Conservation (phyloP, 2,888 invertebrate genomes). For the Cantharis lateralis region DNA sequence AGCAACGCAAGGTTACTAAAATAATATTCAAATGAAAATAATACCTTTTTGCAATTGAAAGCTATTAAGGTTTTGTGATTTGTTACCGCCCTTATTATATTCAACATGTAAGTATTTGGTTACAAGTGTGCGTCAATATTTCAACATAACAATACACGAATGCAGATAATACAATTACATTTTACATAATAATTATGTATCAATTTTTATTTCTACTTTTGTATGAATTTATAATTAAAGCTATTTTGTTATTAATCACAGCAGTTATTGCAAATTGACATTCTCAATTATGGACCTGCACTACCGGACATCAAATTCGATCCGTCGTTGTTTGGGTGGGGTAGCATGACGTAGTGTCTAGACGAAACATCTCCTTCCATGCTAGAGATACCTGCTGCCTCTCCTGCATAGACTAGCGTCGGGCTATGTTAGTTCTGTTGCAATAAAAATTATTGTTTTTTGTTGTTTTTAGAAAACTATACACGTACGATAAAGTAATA, state of each 20-base stretch:
- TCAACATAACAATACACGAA: too few relatives aligned
- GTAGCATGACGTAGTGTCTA: conserved; percentile 44
- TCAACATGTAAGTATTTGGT: too few relatives aligned
- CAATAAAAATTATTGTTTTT: neutral
- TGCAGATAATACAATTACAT: too few relatives aligned
- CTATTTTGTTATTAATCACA: neutral
- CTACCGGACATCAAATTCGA: conserved; percentile 30
- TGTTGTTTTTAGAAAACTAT: neutral
- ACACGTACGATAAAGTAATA: neutral
- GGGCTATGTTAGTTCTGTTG: conserved; percentile 25
- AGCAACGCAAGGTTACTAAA: too few relatives aligned
- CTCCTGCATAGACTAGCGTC: conserved; percentile 34
- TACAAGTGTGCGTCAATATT: too few relatives aligned
- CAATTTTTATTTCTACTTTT: neutral
- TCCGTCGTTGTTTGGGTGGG: conserved; percentile 36
- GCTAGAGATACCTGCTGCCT: conserved; percentile 33
- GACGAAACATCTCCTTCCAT: conserved; percentile 40
- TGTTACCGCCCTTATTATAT: too few relatives aligned
- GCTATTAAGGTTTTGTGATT: too few relatives aligned
- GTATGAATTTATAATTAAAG: neutral
- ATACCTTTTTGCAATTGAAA: too few relatives aligned
- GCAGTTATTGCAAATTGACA: neutral
- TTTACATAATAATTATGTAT: neutral
- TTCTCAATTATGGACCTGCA: conserved; percentile 16
- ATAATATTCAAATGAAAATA: too few relatives aligned